Conservation (phyloP, 2,888 invertebrate species). For the Trimorus sp. region DNA sequence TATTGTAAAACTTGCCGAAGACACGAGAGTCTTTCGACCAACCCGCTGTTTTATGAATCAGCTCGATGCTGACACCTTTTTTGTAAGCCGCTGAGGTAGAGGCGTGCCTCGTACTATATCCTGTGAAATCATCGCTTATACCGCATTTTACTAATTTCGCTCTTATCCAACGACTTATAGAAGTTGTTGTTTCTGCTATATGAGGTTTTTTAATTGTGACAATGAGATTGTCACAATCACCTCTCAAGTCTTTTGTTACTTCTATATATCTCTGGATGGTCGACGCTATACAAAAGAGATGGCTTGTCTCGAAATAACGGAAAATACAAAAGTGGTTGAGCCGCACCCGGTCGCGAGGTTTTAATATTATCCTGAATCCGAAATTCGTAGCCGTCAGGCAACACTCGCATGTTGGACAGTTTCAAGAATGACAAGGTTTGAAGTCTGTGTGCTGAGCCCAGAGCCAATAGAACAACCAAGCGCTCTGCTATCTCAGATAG, state of each 20-base stretch:
- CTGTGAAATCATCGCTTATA: background rate
- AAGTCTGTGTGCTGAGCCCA: conserved; percentile 46
- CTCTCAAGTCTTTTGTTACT: conserved; percentile 13
- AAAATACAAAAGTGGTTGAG: conserved; percentile 34
- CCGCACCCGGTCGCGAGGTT: conserved; percentile 36
- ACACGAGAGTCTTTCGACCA: background rate
- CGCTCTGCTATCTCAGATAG: conserved; percentile 1
- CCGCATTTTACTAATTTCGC: conserved; percentile 27
- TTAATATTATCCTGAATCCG: conserved; percentile 42
- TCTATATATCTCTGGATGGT: conserved; percentile 14
- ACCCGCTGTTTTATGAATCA: conserved; percentile 2
- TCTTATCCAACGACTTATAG: conserved; percentile 37
- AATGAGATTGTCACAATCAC: conserved; percentile 6
- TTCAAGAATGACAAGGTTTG: conserved; percentile 50
- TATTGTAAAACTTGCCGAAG: conserved; percentile 9
- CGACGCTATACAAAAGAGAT: conserved; percentile 6
- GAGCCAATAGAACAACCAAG: conserved; percentile 15
- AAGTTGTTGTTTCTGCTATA: conserved; percentile 32
- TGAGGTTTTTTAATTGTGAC: conserved; percentile 16
- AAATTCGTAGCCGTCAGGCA: conserved; percentile 29
- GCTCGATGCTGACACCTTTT: background rate
- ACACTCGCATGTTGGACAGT: conserved; percentile 1
- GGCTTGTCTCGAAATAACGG: conserved; percentile 8
- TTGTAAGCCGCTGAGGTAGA: background rate
- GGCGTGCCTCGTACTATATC: background rate